Evolutionary conservation across 2,888 invertebrate genomes (phyloP), one percentile per base, ranked within the genome.

Genomic region (Drosophila incognita): DNA sequence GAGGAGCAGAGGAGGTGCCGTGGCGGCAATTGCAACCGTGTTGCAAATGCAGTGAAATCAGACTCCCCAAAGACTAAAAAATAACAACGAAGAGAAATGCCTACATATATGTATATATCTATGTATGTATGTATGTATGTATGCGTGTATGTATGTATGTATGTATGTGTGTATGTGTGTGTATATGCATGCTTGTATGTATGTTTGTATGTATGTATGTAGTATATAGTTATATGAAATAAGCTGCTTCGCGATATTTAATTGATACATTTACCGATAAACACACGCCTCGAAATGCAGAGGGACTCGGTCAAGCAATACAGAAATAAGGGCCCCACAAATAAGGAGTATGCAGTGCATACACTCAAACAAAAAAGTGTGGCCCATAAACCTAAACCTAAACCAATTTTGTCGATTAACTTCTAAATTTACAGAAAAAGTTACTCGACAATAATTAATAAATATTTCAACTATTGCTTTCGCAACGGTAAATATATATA

Each of bases 231-330:
- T 27, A 21, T 63, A 69, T 56, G 48, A 76, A 85, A 83, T 85
- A 88, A 88, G 82, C 74, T 79, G 83, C 72, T 87, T 74, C 76
- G 83, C 78, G 81, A 82, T 87, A 89, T 89, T 89, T 87, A 87
- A 87, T 89, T 87, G 89, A 87, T 87, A 87, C 87, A 87, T 87
- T 87, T 89, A 81, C 71, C 87, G 89, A 87, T 87, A 89, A 88
- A 87, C 75, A 82, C 73, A 87, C 83, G 82, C 71, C 87, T 61
- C 36, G 67, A 61, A 66, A 29, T 42, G 66, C 63, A 72, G 69
- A 46, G 29, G 21, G 15, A 42, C 57, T 40, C 40, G 57, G 42
- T 21, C 29, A 42, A 24, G 31, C 40, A 40, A 1, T 10, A 31
- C 57, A 11, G 40, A 29, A 38, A 46, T 15, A 56, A 56, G 54